A percentile compares a stretch with the other conserved stretches of the same genome.
Evolutionary conservation across 2,888 invertebrate genomes (phyloP).

Genomic region (Lithodes maja): DNA sequence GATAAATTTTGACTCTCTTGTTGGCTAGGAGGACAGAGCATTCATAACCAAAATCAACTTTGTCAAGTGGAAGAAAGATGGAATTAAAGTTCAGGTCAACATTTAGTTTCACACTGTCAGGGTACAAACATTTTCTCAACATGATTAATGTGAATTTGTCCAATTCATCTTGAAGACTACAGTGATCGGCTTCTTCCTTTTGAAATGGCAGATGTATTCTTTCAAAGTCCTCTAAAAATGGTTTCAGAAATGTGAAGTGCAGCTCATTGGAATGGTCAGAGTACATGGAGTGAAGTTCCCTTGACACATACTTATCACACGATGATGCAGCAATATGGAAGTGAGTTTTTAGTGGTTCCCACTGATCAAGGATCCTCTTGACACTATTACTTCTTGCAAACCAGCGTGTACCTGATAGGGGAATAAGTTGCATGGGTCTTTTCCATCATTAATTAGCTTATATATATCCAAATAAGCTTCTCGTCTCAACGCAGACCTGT

Average conservation of each 20-base stretch:
- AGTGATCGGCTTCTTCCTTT: slow-evolving; percentile 20
- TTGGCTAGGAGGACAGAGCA: slow-evolving; percentile 6
- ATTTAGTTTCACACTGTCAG: slow-evolving; percentile 33
- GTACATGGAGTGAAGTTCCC: slow-evolving; percentile 19
- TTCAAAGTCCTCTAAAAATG: slow-evolving; percentile 21
- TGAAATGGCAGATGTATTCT: slow-evolving; percentile 21
- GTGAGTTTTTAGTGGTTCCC: slow-evolving; percentile 32
- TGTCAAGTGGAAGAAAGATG: slow-evolving; percentile 36
- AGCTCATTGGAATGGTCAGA: slow-evolving; percentile 13
- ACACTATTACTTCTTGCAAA: slow-evolving; percentile 32
- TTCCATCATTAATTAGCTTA: slow-evolving; percentile 21
- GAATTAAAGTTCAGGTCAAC: slow-evolving; percentile 22
- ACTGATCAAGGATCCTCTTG: slow-evolving; percentile 28
- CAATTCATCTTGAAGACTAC: slow-evolving; percentile 3
- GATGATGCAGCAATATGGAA: slow-evolving; percentile 29
- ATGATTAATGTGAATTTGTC: slow-evolving; percentile 7
- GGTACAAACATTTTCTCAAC: slow-evolving; percentile 31
- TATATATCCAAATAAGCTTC: slow-evolving; percentile 22
- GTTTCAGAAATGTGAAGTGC: slow-evolving; percentile 35
- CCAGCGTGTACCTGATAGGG: slow-evolving; percentile 33
- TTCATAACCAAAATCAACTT: slow-evolving; percentile 35
- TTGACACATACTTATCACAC: slow-evolving; percentile 35
- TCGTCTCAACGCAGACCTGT: slow-evolving; percentile 40
- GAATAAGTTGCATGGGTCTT: slow-evolving; percentile 18
- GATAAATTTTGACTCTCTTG: slow-evolving; percentile 8